These are phyloP conservation scores for Cartodere bifasciata DNA, from an alignment of 2,888 invertebrate genomes.

Conservation along the genomic window DNA sequence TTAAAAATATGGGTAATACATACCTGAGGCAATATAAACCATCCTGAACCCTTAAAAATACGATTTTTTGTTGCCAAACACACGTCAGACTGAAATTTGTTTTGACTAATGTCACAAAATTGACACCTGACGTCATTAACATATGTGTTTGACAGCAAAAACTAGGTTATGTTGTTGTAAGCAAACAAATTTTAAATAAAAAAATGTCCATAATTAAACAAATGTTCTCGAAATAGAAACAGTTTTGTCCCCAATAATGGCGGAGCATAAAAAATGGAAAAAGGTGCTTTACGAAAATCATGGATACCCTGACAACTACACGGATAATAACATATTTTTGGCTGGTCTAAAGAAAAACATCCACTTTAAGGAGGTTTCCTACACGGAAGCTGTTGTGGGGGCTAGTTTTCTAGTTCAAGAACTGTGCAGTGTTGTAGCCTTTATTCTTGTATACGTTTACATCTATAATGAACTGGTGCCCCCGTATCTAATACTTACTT, in stretches of 20 bases:
- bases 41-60: too few species aligned
- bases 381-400: conserved; percentile 56
- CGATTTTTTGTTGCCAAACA: too few species aligned
- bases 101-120: too few species aligned
- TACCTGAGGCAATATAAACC: conserved; percentile 12
- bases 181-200: too few species aligned
- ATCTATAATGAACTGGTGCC: conserved; percentile 56
- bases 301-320: conserved; percentile 84
- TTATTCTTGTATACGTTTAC: conserved; percentile 58
- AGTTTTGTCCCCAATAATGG: conserved; percentile 9
- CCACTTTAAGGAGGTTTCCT: conserved; percentile 59
- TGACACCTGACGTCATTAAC: too few species aligned
- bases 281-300: conserved; percentile 84
- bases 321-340: conserved; percentile 70
- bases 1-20: background rate
- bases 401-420: conserved; percentile 71
- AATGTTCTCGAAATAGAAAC: too few species aligned
- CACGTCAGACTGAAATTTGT: too few species aligned
- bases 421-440: conserved; percentile 62
- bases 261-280: conserved; percentile 51
- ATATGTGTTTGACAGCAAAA: too few species aligned
- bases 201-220: too few species aligned
- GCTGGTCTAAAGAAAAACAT: conserved; percentile 75
- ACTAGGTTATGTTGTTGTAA: too few species aligned
- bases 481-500: conserved; percentile 49